Base-by-base conservation (phyloP, 2,797 vertebrate species). In the Chaunax sp. region DNA sequence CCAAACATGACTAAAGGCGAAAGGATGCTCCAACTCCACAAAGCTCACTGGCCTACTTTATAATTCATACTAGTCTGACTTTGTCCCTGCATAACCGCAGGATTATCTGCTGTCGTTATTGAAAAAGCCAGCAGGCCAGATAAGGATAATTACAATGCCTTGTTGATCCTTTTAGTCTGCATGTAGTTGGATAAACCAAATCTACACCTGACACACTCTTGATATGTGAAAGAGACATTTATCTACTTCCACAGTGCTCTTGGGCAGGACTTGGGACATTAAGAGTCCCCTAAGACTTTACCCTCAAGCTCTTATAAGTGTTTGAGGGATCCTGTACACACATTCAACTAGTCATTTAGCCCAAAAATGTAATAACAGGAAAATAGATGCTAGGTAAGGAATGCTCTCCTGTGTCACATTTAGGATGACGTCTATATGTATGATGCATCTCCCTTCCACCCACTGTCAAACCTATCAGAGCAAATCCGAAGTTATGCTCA, bases 41-140 rank as follows among this genome's bases (percentile, higher is more conserved):
- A 38, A 64, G 59, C 45, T 59, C 53, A 46, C 22, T 45, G 33
- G 37, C 38, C 68, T 82, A 72, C 64, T 85, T 78, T 70, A 75
- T 75, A 75, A 84, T 86, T 84, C 64, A 82, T 67, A 16, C n/a
- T 57, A 54, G 53, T 52, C 67, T 78, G 66, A 72, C 45, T 71
- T 75, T 74, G 55, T 82, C 81, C 83, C 54, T 15, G 51, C 0
- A 0, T 80, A 72, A 84, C 82, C 70, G 73, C 60, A 18, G 69
- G 61, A 77, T 78, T 73, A 71, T 69, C 80, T 72, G 70, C 70
- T 18, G 28, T 69, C 62, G 72, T 78, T 67, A 61, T 64, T 83
- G 77, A 80, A 80, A 85, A 79, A 77, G 82, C 78, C 77, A 80
- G 79, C 59, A 40, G 68, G 58, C n/a, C 64, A 80, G 75, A 89